Evolutionary conservation across 2,113 vertebrate species (phyloP).

Genomic region (Cyprinodon tularosa): DNA sequence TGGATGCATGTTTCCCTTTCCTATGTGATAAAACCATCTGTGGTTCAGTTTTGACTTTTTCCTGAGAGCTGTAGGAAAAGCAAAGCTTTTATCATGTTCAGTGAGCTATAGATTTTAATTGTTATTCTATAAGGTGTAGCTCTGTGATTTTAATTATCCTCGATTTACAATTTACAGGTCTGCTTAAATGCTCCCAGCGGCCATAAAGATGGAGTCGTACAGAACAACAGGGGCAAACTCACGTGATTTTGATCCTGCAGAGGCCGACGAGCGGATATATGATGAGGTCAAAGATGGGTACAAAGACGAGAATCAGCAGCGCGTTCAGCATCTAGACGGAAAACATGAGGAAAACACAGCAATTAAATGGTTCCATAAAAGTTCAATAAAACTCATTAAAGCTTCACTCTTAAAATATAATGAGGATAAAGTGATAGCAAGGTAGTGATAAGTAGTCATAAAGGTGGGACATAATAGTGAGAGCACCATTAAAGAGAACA

Average conservation of each 20-base stretch:
- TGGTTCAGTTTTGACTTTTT: too few relatives aligned
- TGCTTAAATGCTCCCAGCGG: background rate
- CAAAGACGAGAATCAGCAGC: conserved; percentile 92
- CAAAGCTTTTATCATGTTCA: background rate
- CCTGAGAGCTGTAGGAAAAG: too few relatives aligned
- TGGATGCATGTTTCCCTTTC: too few relatives aligned
- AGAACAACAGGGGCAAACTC: conserved; percentile 73
- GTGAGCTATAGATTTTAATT: background rate
- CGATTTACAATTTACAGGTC: conserved; percentile 23
- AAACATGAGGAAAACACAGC: background rate
- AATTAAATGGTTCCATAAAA: conserved; percentile 39
- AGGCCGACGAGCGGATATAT: conserved; percentile 88
- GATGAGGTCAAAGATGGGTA: conserved; percentile 92
- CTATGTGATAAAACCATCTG: too few relatives aligned
- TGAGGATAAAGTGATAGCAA: conserved; percentile 6
- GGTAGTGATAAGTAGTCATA: conserved; percentile 33
- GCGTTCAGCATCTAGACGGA: conserved; percentile 90
- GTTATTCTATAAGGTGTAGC: background rate
- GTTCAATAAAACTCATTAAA: conserved; percentile 37
- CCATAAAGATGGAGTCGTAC: conserved; percentile 24
- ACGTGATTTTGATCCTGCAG: conserved; percentile 92
- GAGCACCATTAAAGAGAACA: background rate
- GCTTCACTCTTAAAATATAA: conserved; percentile 19
- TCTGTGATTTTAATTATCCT: background rate
- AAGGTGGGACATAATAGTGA: conserved; percentile 18